Evolutionary conservation across 2,888 invertebrate species (phyloP).

Genomic region (Eueremaeus valkanovi): DNA sequence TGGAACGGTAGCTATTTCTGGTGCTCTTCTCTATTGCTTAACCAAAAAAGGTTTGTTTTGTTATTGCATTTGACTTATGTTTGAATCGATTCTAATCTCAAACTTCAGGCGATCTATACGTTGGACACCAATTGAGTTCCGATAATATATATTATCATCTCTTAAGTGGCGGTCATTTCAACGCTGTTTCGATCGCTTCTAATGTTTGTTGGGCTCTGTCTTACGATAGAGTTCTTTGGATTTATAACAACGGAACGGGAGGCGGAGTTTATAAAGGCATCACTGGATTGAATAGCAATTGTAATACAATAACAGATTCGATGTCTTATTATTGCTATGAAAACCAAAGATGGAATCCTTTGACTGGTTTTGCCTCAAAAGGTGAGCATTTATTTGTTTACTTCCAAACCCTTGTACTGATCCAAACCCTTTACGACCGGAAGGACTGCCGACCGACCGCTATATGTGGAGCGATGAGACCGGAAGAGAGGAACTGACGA

Average conservation of each 20-base stretch:
- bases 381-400: neutral
- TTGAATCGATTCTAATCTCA: neutral
- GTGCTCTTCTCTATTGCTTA: neutral
- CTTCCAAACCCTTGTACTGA: neutral
- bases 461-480: slow-evolving; percentile 83
- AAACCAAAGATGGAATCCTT: slow-evolving; percentile 90
- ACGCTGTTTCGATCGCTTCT: slow-evolving; percentile 66
- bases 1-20: neutral
- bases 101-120: slow-evolving; percentile 16
- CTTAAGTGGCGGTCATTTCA: slow-evolving; percentile 81
- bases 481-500: slow-evolving; percentile 74
- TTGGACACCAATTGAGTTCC: slow-evolving; percentile 58
- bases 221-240: slow-evolving; percentile 77
- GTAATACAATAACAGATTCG: slow-evolving; percentile 74
- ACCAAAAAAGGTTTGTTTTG: neutral
- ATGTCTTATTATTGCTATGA: slow-evolving; percentile 85
- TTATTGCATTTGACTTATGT: neutral
- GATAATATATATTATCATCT: slow-evolving; percentile 64
- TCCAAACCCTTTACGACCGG: neutral
- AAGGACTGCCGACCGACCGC: slow-evolving; percentile 71
- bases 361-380: slow-evolving; percentile 79
- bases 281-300: slow-evolving; percentile 58
- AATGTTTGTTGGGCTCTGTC: slow-evolving; percentile 90
- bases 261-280: slow-evolving; percentile 58
- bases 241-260: slow-evolving; percentile 84